Percentiles rank a stretch among this genome's conserved stretches.
phyloP scores from a whole-genome alignment of 2,888 invertebrate genomes.

The Willowsia nigromaculata region DNA sequence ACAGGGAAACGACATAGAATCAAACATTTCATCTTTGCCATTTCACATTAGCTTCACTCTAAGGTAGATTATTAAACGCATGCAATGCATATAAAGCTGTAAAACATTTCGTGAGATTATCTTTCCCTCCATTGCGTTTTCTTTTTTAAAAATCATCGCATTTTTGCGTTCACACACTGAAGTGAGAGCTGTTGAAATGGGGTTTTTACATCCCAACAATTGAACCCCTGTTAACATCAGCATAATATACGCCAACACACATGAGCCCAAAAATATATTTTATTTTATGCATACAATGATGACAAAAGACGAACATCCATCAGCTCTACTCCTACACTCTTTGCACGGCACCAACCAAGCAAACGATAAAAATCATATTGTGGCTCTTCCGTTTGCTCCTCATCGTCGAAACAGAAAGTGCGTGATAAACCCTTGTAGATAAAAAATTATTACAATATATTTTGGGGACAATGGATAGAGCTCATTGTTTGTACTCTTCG shows the following conservation, averaged over 20 bases:
- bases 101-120: constrained; percentile 49
- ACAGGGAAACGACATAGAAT: no score
- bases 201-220: not conserved
- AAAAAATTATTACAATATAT: constrained; percentile 59
- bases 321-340: constrained; percentile 56
- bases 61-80: no score
- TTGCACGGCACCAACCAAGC: not conserved
- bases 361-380: constrained; percentile 65
- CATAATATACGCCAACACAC: not conserved
- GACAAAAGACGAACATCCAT: constrained; percentile 52
- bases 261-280: no score
- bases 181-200: constrained; percentile 23
- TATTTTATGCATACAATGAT: not conserved
- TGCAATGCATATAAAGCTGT: constrained; percentile 24
- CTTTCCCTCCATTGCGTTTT: constrained; percentile 53
- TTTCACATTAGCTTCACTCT: no score
- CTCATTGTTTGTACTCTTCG: constrained; percentile 1
- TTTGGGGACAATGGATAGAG: constrained; percentile 48
- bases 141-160: constrained; percentile 50
- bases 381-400: constrained; percentile 56
- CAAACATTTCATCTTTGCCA: no score
- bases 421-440: constrained; percentile 69
- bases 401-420: constrained; percentile 55
- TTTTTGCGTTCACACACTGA: constrained; percentile 62
- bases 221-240: not conserved